Conservation (phyloP, 2,888 invertebrate species). For the Melanostoma mellinum region DNA sequence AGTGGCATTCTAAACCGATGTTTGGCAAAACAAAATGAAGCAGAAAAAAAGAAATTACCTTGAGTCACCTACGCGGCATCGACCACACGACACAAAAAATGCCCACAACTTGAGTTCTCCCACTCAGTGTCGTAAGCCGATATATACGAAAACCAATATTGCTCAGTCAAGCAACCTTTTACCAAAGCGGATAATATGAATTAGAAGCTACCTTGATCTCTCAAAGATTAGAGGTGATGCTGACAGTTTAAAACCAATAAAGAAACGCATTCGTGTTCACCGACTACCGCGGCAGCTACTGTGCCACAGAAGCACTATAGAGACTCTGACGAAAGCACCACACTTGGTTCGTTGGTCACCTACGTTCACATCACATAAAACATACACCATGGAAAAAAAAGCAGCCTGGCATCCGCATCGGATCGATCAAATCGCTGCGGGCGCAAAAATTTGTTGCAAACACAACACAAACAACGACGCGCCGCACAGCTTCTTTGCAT, state of each 20-base stretch:
- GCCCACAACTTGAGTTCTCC: slow-evolving; percentile 28
- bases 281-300: not conserved
- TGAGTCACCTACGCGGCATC: slow-evolving; percentile 64
- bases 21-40: not conserved
- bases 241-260: slow-evolving; percentile 72
- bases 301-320: slow-evolving; percentile 49
- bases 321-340: slow-evolving; percentile 41
- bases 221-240: slow-evolving; percentile 70
- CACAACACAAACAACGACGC: slow-evolving; percentile 13
- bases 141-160: slow-evolving; percentile 35
- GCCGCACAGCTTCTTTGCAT: slow-evolving; percentile 60
- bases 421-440: slow-evolving; percentile 71
- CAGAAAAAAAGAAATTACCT: slow-evolving; percentile 33
- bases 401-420: slow-evolving; percentile 51
- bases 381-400: slow-evolving; percentile 31
- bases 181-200: slow-evolving; percentile 61
- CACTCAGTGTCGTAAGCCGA: slow-evolving; percentile 25
- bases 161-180: slow-evolving; percentile 43
- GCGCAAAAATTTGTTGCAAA: slow-evolving; percentile 66
- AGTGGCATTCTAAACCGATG: slow-evolving; percentile 7
- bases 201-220: slow-evolving; percentile 70
- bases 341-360: slow-evolving; percentile 55
- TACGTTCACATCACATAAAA: slow-evolving; percentile 66
- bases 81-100: not conserved
- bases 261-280: slow-evolving; percentile 63